A percentile compares a stretch with the other conserved stretches of the same genome.
Conservation (phyloP, 2,888 invertebrate species). For the Apotomis betuletana region DNA sequence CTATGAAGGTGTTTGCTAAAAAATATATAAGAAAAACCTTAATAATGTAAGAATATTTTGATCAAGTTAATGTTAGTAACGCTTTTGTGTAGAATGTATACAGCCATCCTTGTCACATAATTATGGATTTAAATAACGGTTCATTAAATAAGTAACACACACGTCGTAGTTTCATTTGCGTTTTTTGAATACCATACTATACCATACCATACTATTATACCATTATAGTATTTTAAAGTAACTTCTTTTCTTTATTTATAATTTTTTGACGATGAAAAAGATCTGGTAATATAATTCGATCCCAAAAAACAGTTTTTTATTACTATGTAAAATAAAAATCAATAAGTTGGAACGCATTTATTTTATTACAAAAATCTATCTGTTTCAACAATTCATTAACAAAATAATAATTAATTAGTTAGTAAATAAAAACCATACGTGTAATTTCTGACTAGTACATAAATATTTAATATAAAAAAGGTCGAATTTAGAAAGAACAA, state of each 20-base stretch:
- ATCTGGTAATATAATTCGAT: too few species aligned
- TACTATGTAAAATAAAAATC: conserved; percentile 35
- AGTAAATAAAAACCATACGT: neutral
- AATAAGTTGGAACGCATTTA: conserved; percentile 63
- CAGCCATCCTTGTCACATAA: conserved; percentile 3
- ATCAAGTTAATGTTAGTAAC: neutral
- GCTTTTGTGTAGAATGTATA: conserved; percentile 14
- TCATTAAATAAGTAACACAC: conserved; percentile 22
- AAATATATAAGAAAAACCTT: neutral
- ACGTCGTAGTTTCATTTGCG: neutral
- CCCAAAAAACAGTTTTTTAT: neutral
- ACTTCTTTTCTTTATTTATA: too few species aligned
- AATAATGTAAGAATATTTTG: too few species aligned
- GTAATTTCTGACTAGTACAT: conserved; percentile 15
- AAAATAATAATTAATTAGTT: neutral
- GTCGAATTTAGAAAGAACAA: too few species aligned
- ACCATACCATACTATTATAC: too few species aligned
- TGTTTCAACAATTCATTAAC: conserved; percentile 14
- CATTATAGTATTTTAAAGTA: too few species aligned
- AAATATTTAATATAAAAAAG: neutral
- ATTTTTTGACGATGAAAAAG: too few species aligned
- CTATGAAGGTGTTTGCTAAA: conserved; percentile 13
- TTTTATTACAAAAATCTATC: conserved; percentile 72
- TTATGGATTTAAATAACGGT: conserved; percentile 13
- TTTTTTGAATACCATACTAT: too few species aligned